Evolutionary conservation across 2,797 vertebrate genomes (phyloP).

Genomic region (Zonotrichia albicollis): DNA sequence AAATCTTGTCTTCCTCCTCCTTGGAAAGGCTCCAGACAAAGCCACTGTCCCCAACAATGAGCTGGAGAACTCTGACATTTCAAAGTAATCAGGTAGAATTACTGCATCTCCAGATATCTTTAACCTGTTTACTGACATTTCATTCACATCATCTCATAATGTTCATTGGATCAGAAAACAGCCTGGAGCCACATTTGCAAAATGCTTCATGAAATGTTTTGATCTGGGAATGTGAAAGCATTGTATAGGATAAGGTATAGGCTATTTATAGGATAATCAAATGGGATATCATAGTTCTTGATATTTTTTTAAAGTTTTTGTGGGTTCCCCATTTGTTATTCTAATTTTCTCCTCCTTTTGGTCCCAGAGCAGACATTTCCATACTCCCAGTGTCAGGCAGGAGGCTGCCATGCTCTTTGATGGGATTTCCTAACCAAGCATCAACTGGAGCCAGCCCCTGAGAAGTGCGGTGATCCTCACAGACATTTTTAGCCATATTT

Average conservation of each 20-base stretch:
- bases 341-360: not conserved
- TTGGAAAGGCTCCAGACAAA: not conserved
- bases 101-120: not conserved
- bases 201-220: not conserved
- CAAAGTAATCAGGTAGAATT: not conserved
- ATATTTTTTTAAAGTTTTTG: not conserved
- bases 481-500: fast-evolving
- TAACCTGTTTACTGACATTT: constrained; percentile 33
- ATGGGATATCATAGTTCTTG: not conserved
- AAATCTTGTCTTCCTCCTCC: not conserved
- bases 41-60: not conserved
- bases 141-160: not conserved
- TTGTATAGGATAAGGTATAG: not conserved
- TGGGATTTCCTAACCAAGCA: not conserved
- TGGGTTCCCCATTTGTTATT: not conserved
- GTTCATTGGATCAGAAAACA: constrained; percentile 1
- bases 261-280: fast-evolving
- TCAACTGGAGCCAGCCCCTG: fast-evolving
- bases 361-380: not conserved
- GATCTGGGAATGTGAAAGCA: not conserved
- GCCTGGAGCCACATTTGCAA: not conserved
- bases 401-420: not conserved
- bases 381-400: not conserved
- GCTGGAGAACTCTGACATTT: constrained; percentile 26
- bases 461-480: not conserved